A percentile compares a stretch with the other conserved stretches of the same genome.
Conservation (phyloP, 2,888 invertebrate genomes). For the Drosophila macrospina region DNA sequence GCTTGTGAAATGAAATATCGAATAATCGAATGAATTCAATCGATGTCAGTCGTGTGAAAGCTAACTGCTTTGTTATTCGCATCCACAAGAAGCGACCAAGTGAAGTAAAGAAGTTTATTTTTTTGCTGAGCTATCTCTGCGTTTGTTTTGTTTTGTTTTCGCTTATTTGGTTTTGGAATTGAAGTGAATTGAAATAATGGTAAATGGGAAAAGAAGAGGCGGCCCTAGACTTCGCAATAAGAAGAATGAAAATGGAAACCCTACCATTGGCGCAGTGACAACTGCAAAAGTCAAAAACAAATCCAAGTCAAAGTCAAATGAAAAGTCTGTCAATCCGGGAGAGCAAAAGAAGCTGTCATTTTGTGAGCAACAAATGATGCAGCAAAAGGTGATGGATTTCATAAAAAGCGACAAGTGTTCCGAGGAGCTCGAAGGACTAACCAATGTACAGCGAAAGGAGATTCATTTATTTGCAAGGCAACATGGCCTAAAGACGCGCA, state of each 20-base stretch:
- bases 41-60: neutral
- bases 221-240: constrained; percentile 17
- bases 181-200: constrained; percentile 3
- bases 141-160: neutral
- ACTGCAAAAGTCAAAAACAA: constrained; percentile 6
- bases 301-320: constrained; percentile 6
- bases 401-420: constrained; percentile 55
- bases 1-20: constrained; percentile 27
- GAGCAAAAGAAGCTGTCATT: neutral
- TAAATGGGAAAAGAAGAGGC: constrained; percentile 6
- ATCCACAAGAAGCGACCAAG: neutral
- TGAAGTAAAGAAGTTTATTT: neutral
- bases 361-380: constrained; percentile 36
- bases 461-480: constrained; percentile 70
- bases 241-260: neutral
- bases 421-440: constrained; percentile 56
- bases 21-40: constrained; percentile 3
- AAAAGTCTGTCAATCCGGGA: neutral
- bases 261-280: neutral
- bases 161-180: neutral
- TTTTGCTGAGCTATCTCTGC: neutral
- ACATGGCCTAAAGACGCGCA: constrained; percentile 71
- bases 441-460: constrained; percentile 69
- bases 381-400: constrained; percentile 68
- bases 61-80: neutral